phyloP scores from a whole-genome alignment of 2,113 vertebrate species.

The Tychaedon coryphoeus region DNA sequence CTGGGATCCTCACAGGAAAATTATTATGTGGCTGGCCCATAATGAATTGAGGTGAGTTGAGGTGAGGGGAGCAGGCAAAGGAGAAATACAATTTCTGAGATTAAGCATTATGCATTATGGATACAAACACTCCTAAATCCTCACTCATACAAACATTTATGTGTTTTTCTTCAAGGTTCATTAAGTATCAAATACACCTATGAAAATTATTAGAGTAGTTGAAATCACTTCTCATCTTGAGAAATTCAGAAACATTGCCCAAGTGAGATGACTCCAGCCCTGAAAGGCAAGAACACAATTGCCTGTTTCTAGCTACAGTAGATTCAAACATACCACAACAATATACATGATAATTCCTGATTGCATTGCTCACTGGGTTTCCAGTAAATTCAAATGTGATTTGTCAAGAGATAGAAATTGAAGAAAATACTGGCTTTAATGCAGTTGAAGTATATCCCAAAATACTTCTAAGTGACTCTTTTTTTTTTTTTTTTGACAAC shows the following conservation, averaged over 20 bases:
- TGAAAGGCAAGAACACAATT: background rate
- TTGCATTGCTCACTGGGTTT: background rate
- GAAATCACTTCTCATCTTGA: background rate
- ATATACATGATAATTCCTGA: background rate
- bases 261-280: background rate
- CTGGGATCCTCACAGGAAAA: background rate
- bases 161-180: background rate
- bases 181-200: background rate
- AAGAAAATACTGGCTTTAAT: background rate
- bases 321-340: background rate
- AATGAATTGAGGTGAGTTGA: background rate
- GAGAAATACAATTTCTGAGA: background rate
- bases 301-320: background rate
- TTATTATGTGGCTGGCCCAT: background rate
- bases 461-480: background rate
- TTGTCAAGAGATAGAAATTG: background rate
- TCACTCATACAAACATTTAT: background rate
- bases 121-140: background rate
- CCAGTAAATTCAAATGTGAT: background rate
- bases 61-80: background rate
- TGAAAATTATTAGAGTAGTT: background rate
- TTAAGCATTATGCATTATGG: background rate
- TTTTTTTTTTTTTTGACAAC: background rate
- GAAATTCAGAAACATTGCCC: background rate
- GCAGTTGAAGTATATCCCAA: background rate